phyloP scores from a whole-genome alignment of 2,888 invertebrate genomes.

The Melieria omissa region DNA sequence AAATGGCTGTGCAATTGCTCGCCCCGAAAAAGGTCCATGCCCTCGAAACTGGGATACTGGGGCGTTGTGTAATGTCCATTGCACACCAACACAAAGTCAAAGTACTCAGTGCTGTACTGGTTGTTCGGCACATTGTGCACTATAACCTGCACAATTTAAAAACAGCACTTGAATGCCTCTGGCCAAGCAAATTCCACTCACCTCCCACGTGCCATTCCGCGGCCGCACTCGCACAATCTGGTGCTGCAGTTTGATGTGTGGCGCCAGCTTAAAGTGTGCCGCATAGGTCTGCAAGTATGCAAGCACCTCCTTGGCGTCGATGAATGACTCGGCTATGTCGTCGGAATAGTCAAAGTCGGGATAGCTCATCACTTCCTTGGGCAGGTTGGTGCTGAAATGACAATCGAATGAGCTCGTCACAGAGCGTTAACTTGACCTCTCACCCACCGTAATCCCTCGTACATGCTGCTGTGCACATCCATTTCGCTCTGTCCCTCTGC shows the following conservation, averaged over 20 bases:
- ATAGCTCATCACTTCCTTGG: slow-evolving; percentile 94
- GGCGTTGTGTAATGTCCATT: slow-evolving; percentile 90
- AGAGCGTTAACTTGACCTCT: neutral
- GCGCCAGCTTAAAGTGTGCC: slow-evolving; percentile 74
- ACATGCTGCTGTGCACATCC: slow-evolving; percentile 93
- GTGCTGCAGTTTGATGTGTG: slow-evolving; percentile 74
- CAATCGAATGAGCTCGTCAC: neutral
- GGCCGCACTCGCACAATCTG: slow-evolving; percentile 72
- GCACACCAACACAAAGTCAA: slow-evolving; percentile 85
- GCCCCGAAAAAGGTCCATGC: slow-evolving; percentile 75
- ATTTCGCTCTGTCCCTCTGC: slow-evolving; percentile 79
- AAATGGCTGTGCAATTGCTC: slow-evolving; percentile 81
- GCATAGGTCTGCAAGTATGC: slow-evolving; percentile 80
- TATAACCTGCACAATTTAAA: slow-evolving; percentile 51
- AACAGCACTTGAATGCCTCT: no score
- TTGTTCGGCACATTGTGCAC: slow-evolving; percentile 56
- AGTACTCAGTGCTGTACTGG: slow-evolving; percentile 70
- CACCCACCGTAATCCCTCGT: slow-evolving; percentile 83
- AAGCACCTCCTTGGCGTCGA: slow-evolving; percentile 79
- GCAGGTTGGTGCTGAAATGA: slow-evolving; percentile 83
- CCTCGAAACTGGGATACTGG: slow-evolving; percentile 74
- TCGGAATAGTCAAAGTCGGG: slow-evolving; percentile 85
- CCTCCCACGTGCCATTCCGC: slow-evolving; percentile 72
- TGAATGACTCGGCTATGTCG: slow-evolving; percentile 74
- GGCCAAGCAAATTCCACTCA: slow-evolving; percentile 60